These are phyloP conservation scores for Drosophila colorata DNA, from an alignment of 2,888 invertebrate species.

Conservation along the genomic window DNA sequence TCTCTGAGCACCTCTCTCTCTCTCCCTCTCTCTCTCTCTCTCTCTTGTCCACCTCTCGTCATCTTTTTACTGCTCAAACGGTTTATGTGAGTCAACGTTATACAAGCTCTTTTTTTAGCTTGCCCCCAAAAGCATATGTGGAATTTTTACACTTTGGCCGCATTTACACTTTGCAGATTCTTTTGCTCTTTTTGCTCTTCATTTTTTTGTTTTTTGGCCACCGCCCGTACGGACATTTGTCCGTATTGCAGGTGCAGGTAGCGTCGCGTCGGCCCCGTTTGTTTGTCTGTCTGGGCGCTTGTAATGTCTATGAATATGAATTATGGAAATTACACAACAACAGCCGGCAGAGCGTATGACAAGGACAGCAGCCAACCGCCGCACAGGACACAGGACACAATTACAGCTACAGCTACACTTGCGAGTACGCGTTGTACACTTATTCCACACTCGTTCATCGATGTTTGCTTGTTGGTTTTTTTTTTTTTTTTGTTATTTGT, in stretches of 20 bases:
- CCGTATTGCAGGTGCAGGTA: slow-evolving; percentile 82
- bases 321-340: slow-evolving; percentile 79
- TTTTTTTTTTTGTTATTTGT: no score
- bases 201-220: slow-evolving; percentile 36
- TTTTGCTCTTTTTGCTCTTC: slow-evolving; percentile 10
- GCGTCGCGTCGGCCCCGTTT: slow-evolving; percentile 54
- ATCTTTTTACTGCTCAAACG: slow-evolving; percentile 14
- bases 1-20: no score
- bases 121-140: slow-evolving; percentile 67
- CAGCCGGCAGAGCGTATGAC: slow-evolving; percentile 36
- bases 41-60: neutral
- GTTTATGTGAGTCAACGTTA: slow-evolving; percentile 20
- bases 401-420: slow-evolving; percentile 26
- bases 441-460: slow-evolving; percentile 14
- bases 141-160: slow-evolving; percentile 65
- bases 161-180: slow-evolving; percentile 66
- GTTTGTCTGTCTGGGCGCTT: slow-evolving; percentile 54
- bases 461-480: slow-evolving; percentile 21
- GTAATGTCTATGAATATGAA: slow-evolving; percentile 80
- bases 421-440: slow-evolving; percentile 15
- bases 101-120: slow-evolving; percentile 11
- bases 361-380: slow-evolving; percentile 36
- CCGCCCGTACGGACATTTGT: slow-evolving; percentile 69
- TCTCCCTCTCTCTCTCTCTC: neutral
- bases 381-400: slow-evolving; percentile 46